A percentile compares a stretch with the other conserved stretches of the same genome.
Conservation (phyloP, 2,113 vertebrate species). For the Passer domesticus region DNA sequence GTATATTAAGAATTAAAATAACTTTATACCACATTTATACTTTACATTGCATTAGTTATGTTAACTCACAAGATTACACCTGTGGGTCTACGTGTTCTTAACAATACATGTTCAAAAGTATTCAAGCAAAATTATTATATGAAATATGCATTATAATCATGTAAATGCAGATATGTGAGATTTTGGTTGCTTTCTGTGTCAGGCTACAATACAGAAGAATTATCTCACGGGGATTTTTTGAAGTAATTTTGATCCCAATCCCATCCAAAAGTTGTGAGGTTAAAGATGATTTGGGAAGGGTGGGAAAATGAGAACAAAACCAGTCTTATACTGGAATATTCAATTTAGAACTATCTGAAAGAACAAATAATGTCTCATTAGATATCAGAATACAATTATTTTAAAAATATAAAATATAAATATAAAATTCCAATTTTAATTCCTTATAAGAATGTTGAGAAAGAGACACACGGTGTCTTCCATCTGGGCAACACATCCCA, state of each 20-base stretch:
- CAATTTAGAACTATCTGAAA: neutral
- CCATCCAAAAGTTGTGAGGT: neutral
- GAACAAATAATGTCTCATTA: neutral
- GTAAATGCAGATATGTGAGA: neutral
- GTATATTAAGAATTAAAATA: neutral
- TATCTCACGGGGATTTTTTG: rapidly evolving
- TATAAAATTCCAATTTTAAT: neutral
- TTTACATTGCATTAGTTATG: neutral
- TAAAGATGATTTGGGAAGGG: neutral
- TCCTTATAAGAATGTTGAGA: neutral
- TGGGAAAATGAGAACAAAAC: neutral
- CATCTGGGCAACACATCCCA: neutral
- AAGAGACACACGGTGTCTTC: neutral
- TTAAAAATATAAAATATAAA: no score
- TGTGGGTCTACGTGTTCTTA: neutral
- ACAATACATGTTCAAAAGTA: neutral
- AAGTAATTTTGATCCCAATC: neutral
- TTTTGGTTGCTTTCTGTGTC: neutral
- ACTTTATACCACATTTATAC: neutral
- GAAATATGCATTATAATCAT: neutral
- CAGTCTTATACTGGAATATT: neutral
- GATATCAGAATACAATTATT: neutral
- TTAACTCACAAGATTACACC: neutral
- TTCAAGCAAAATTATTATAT: neutral
- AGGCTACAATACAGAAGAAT: neutral